Evolutionary conservation across 2,888 invertebrate genomes (phyloP).

Genomic region (Serrognathus titanus): DNA sequence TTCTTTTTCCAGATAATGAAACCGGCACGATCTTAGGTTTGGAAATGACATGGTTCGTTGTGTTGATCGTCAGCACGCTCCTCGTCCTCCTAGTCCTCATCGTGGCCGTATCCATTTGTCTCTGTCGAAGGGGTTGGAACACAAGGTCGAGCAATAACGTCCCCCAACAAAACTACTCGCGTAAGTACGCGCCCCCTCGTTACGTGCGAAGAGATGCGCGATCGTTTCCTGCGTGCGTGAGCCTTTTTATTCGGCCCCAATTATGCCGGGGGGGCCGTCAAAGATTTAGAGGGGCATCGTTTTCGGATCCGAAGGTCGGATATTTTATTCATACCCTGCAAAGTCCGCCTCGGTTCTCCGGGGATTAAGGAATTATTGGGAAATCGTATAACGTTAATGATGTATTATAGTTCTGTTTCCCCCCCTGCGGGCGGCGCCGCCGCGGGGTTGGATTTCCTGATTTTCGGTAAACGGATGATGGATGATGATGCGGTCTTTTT

Average conservation of each 20-base stretch:
- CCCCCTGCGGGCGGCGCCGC: not conserved
- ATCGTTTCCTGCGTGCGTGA: not conserved
- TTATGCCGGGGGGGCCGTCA: not conserved
- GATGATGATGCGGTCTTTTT: not conserved
- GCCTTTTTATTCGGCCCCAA: not conserved
- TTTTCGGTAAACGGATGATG: not conserved
- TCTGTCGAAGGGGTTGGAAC: constrained; percentile 66
- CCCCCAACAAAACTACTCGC: constrained; percentile 54
- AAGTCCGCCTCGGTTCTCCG: not conserved
- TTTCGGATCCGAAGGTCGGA: not conserved
- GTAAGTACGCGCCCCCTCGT: constrained; percentile 36
- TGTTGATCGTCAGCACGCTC: constrained; percentile 66
- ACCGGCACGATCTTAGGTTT: constrained; percentile 66
- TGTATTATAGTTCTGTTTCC: not conserved
- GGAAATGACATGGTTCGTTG: constrained; percentile 73
- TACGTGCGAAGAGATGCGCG: too few species aligned
- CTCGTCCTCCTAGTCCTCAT: constrained; percentile 67
- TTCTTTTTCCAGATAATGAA: constrained; percentile 54
- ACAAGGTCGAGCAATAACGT: constrained; percentile 46
- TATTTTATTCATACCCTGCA: not conserved
- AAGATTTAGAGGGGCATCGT: too few species aligned
- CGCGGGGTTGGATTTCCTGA: not conserved
- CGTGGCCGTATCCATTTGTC: constrained; percentile 69
- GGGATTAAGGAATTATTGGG: not conserved
- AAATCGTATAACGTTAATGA: not conserved